Conservation (phyloP, 2,888 invertebrate species). For the Agrenia bidenticulata region DNA sequence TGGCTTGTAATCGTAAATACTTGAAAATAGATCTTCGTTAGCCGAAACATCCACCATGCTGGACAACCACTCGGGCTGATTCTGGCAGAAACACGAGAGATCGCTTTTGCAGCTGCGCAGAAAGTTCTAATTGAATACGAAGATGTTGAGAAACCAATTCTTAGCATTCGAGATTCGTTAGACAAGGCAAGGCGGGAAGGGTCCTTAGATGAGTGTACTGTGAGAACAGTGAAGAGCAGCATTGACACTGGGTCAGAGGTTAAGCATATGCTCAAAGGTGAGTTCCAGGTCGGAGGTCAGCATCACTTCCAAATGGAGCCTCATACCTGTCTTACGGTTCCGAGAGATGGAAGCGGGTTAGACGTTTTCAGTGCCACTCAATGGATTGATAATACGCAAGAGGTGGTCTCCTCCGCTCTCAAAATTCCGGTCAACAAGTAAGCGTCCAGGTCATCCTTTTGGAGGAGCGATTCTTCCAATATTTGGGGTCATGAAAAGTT, state of each 20-base stretch:
- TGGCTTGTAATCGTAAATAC: too few species aligned
- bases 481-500: too few species aligned
- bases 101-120: slow-evolving; percentile 55
- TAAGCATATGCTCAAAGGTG: slow-evolving; percentile 61
- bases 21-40: slow-evolving; percentile 54
- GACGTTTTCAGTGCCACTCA: slow-evolving; percentile 68
- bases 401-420: slow-evolving; percentile 62
- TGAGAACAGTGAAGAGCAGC: too few species aligned
- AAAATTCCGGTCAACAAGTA: slow-evolving; percentile 65
- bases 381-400: slow-evolving; percentile 65
- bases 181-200: too few species aligned
- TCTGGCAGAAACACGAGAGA: slow-evolving; percentile 54
- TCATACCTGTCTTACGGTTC: slow-evolving; percentile 66
- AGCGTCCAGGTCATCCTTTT: slow-evolving; percentile 40
- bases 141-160: slow-evolving; percentile 46
- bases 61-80: slow-evolving; percentile 58
- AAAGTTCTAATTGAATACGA: slow-evolving; percentile 55
- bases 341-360: slow-evolving; percentile 71
- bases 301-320: slow-evolving; percentile 77
- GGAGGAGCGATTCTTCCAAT: too few species aligned
- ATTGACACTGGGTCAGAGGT: too few species aligned
- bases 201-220: too few species aligned
- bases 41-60: slow-evolving; percentile 54
- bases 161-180: too few species aligned
- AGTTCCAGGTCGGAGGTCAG: slow-evolving; percentile 61